Percentiles rank a stretch among this genome's conserved stretches.
Conservation (phyloP, 2,113 vertebrate species). For the Toxostoma redivivum region DNA sequence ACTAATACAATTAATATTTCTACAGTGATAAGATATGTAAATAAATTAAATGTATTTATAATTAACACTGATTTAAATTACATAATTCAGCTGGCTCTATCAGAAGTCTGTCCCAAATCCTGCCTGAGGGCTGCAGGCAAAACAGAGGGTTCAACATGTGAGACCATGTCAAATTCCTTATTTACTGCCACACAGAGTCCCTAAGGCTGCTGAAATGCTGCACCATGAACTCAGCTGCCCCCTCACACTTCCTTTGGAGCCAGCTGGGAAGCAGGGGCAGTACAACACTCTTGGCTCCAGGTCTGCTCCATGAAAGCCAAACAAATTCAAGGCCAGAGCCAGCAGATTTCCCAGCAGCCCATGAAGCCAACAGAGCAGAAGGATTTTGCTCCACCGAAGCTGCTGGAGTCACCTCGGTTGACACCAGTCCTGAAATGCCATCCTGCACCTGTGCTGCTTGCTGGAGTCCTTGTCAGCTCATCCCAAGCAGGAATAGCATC, state of each 20-base stretch:
- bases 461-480: background rate
- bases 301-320: background rate
- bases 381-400: background rate
- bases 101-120: background rate
- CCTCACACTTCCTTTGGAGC: fast-evolving
- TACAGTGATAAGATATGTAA: background rate
- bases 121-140: background rate
- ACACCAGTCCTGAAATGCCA: background rate
- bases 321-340: background rate
- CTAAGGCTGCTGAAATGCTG: background rate
- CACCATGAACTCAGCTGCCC: background rate
- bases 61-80: background rate
- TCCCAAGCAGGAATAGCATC: background rate
- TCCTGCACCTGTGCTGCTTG: background rate
- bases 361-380: background rate
- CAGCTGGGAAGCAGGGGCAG: background rate
- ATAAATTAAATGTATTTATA: background rate
- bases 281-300: background rate
- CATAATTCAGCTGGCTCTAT: background rate
- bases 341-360: background rate
- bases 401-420: background rate
- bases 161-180: background rate
- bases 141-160: background rate
- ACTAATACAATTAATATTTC: background rate
- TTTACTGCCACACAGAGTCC: background rate